Conservation (phyloP, 1,140 invertebrate species). For the Geopemphigus sp. region DNA sequence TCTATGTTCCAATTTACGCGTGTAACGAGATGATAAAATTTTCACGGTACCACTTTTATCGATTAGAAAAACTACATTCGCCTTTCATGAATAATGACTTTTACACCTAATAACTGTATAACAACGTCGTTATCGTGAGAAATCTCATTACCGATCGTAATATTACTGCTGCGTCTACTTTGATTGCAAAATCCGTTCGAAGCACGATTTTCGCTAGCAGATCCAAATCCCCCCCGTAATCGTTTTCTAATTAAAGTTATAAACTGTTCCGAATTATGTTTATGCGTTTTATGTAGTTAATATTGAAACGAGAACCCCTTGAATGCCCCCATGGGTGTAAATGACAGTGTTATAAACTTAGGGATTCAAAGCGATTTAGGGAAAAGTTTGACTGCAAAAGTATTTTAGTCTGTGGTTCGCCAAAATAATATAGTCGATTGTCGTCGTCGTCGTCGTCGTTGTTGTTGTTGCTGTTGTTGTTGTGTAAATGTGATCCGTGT, state of each 20-base stretch:
- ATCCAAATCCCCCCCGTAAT: background rate
- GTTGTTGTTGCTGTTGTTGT: no score
- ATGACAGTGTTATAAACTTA: conserved; percentile 35
- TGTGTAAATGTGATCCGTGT: background rate
- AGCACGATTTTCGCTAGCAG: conserved; percentile 1
- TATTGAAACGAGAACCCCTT: conserved; percentile 28
- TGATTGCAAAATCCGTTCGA: conserved; percentile 11
- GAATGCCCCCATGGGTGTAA: conserved; percentile 21
- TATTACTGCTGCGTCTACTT: background rate
- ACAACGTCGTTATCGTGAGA: background rate
- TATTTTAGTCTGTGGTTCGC: conserved; percentile 4
- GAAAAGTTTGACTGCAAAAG: conserved; percentile 28
- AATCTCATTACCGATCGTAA: background rate
- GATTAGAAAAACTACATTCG: background rate
- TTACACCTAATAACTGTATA: background rate
- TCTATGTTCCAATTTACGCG: background rate
- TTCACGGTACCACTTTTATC: background rate
- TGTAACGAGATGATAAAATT: background rate
- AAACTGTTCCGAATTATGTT: conserved; percentile 6
- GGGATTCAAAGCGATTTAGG: background rate
- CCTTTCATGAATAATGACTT: background rate
- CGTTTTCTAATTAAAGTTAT: conserved; percentile 35
- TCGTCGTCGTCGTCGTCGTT: no score
- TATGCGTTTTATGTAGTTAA: conserved; percentile 34
- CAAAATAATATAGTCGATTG: conserved; percentile 1